phyloP scores from a whole-genome alignment of 2,113 vertebrate genomes.

The Tichodroma muraria region DNA sequence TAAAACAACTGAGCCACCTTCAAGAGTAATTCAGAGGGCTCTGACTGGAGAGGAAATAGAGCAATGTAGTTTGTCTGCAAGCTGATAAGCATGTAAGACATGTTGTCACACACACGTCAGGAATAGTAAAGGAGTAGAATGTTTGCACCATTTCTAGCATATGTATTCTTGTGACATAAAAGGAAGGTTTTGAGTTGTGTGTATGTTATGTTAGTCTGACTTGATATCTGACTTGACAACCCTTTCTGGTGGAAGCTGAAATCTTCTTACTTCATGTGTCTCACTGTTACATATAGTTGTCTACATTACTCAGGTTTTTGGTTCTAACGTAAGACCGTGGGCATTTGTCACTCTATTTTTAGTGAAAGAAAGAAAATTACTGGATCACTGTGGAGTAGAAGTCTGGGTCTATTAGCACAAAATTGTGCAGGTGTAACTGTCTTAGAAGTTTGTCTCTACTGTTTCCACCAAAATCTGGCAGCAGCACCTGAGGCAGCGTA shows the following conservation, averaged over 20 bases:
- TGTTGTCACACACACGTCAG: not conserved
- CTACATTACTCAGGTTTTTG: not conserved
- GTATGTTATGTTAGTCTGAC: not conserved
- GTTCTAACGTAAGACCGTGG: not conserved
- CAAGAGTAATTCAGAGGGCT: not conserved
- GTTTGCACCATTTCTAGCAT: fast-evolving
- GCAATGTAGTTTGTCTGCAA: not conserved
- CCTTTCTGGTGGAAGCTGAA: not conserved
- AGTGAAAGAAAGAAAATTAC: not conserved
- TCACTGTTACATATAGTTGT: not conserved
- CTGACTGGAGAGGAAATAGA: not conserved
- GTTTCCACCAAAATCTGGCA: not conserved
- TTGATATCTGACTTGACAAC: not conserved
- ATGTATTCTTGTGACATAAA: not conserved
- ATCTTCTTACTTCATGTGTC: not conserved
- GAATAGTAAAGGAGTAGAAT: not conserved
- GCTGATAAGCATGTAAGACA: not conserved
- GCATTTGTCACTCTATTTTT: not conserved
- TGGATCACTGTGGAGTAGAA: not conserved
- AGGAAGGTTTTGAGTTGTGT: not conserved
- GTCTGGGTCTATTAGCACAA: not conserved
- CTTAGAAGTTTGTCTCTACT: not conserved
- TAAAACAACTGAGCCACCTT: not conserved
- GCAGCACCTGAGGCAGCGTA: not conserved
- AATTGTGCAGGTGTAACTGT: not conserved